Conservation (phyloP, 2,797 vertebrate species). For the Gorsachius magnificus region DNA sequence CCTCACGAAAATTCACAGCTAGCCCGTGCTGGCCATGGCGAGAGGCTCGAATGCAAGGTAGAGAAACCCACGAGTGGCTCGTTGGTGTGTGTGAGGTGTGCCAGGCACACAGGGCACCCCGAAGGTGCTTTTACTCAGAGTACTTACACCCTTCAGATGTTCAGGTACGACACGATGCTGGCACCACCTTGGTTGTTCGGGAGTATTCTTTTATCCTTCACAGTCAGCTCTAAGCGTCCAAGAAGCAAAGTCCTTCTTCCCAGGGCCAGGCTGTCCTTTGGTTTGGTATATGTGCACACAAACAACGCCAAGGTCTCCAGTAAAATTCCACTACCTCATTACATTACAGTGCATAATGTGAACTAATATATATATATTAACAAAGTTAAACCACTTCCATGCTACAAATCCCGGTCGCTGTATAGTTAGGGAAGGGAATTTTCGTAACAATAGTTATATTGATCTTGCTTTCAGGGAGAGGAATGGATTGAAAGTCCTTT, state of each 20-base stretch:
- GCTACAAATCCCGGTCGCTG: not conserved
- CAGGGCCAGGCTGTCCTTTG: not conserved
- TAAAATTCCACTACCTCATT: not conserved
- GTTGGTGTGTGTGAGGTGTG: not conserved
- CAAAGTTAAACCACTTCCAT: not conserved
- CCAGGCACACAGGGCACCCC: not conserved
- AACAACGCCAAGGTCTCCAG: not conserved
- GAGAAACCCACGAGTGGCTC: no score
- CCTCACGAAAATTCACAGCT: rapidly evolving
- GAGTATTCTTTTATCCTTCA: not conserved
- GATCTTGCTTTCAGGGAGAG: not conserved
- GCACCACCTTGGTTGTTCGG: not conserved
- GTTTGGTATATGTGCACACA: not conserved
- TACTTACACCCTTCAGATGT: not conserved
- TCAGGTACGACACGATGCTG: not conserved
- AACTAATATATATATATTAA: not conserved
- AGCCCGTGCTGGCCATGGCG: rapidly evolving
- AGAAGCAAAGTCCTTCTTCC: not conserved
- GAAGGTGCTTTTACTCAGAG: rapidly evolving
- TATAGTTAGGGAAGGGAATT: not conserved
- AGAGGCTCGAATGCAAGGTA: rapidly evolving
- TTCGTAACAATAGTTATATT: not conserved
- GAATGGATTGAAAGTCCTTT: not conserved
- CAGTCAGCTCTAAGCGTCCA: not conserved
- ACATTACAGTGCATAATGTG: not conserved